These are phyloP conservation scores for Nomada ferruginata DNA, from an alignment of 2,888 invertebrate species.

Conservation along the genomic window DNA sequence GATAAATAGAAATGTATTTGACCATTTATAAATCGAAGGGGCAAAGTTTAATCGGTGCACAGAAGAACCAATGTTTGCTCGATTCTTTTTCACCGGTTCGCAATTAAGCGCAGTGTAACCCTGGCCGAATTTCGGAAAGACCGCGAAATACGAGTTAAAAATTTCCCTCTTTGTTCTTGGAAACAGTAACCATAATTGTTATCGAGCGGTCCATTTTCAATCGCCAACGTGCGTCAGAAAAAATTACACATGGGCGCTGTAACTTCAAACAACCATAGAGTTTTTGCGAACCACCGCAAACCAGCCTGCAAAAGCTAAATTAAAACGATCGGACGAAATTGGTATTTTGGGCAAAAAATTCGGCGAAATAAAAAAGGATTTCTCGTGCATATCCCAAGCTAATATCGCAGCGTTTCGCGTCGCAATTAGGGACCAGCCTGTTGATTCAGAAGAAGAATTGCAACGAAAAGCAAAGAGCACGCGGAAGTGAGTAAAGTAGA, in stretches of 20 bases:
- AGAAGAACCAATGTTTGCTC: background rate
- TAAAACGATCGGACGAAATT: background rate
- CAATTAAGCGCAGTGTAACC: too few relatives aligned
- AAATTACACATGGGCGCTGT: background rate
- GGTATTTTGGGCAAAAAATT: background rate
- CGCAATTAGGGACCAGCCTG: background rate
- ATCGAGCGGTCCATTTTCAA: too few relatives aligned
- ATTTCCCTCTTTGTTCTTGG: too few relatives aligned
- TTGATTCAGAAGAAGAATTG: background rate
- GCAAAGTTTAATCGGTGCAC: background rate
- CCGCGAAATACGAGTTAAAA: too few relatives aligned
- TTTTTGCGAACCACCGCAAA: background rate
- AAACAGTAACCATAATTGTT: too few relatives aligned
- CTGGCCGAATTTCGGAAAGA: too few relatives aligned
- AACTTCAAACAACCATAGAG: slow-evolving; percentile 5
- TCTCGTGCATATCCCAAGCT: background rate
- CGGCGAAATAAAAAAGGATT: background rate
- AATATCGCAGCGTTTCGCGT: background rate
- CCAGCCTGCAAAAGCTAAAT: background rate
- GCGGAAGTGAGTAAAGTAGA: background rate
- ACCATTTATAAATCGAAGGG: background rate
- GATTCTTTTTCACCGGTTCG: too few relatives aligned
- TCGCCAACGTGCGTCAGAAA: too few relatives aligned
- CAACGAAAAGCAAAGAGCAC: background rate
- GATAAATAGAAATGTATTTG: background rate